Percentiles rank a stretch among this genome's conserved stretches.
These are phyloP conservation scores for Uropetala carovei DNA, from an alignment of 2,888 invertebrate species.

Conservation along the genomic window DNA sequence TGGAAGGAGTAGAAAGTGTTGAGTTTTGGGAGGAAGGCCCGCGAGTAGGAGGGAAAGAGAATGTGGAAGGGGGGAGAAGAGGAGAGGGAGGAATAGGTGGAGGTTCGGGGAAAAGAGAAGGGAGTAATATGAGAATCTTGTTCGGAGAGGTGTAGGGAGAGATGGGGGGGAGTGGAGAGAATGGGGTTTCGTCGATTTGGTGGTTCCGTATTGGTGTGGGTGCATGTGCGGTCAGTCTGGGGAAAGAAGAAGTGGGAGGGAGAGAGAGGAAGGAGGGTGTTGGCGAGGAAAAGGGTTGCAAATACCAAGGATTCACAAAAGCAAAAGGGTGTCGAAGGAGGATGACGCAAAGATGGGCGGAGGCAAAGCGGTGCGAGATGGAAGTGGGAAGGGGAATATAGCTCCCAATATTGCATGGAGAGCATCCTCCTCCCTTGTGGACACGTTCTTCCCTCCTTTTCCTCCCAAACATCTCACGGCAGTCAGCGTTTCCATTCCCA, in stretches of 20 bases:
- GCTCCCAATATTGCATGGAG: background rate
- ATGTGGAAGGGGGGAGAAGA: background rate
- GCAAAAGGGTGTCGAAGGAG: background rate
- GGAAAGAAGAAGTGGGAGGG: background rate
- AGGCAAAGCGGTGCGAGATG: too few relatives aligned
- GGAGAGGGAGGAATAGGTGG: background rate
- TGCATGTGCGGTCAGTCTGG: constrained; percentile 12
- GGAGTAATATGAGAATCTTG: constrained; percentile 2
- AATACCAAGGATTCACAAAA: background rate
- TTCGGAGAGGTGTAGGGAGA: too few relatives aligned
- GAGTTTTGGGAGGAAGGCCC: background rate
- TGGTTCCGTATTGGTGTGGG: background rate
- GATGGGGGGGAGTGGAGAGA: background rate
- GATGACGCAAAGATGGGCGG: background rate
- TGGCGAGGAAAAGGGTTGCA: background rate
- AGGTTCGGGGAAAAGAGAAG: background rate
- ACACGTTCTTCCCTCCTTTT: background rate
- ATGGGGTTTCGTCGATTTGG: too few relatives aligned
- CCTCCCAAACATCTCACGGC: background rate
- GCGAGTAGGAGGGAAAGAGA: too few relatives aligned
- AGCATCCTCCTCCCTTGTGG: background rate
- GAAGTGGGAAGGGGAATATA: too few relatives aligned
- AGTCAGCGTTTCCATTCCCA: too few relatives aligned
- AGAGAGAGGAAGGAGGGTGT: background rate
- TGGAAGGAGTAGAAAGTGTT: constrained; percentile 1